Conservation (phyloP, 2,113 vertebrate genomes). For the Gymnarchus niloticus region DNA sequence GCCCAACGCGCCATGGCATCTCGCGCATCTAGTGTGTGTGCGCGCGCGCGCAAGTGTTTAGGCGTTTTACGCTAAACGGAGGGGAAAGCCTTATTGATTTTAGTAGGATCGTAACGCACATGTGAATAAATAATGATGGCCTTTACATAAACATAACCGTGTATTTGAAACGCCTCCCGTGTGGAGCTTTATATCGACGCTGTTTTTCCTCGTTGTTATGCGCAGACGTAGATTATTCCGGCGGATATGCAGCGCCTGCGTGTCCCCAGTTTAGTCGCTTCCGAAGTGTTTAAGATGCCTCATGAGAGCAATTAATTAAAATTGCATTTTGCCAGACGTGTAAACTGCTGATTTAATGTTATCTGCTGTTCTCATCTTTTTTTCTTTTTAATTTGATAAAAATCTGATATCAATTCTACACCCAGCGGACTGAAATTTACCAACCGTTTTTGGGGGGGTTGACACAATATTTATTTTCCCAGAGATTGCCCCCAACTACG, state of each 20-base stretch:
- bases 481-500: slow-evolving; percentile 99
- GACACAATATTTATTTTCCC: slow-evolving; percentile 69
- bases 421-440: slow-evolving; percentile 62
- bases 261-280: slow-evolving; percentile 57
- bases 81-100: neutral
- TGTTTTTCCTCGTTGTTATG: slow-evolving; percentile 47
- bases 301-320: slow-evolving; percentile 72
- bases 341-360: slow-evolving; percentile 65
- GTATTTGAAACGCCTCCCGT: neutral
- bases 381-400: slow-evolving; percentile 58
- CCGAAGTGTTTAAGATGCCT: slow-evolving; percentile 69
- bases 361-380: neutral
- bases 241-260: slow-evolving; percentile 57
- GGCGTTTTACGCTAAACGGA: neutral
- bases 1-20: too few relatives aligned
- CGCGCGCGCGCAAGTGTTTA: neutral
- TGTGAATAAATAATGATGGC: neutral
- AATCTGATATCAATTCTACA: slow-evolving; percentile 54
- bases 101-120: neutral
- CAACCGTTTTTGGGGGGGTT: slow-evolving; percentile 66
- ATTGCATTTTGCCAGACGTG: slow-evolving; percentile 72
- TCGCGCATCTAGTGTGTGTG: neutral
- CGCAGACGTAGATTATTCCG: slow-evolving; percentile 62
- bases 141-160: too few relatives aligned
- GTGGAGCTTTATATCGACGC: slow-evolving; percentile 63